Conservation (phyloP, 2,797 vertebrate genomes). For the Alfaro cultratus region DNA sequence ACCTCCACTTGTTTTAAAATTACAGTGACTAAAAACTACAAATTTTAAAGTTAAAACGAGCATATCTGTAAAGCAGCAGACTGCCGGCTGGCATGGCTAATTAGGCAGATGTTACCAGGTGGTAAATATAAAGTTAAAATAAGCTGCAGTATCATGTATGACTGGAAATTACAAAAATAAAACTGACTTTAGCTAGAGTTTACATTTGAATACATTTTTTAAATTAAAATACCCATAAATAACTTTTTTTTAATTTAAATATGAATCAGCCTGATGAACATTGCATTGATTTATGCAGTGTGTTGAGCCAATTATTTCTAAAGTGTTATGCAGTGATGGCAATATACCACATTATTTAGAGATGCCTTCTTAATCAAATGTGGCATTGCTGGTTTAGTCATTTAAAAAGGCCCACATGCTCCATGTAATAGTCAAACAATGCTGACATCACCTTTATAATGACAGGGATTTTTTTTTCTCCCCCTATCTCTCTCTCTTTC, state of each 20-base stretch:
- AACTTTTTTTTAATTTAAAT: background rate
- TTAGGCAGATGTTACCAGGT: background rate
- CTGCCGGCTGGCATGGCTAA: background rate
- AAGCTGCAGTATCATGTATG: background rate
- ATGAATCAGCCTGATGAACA: background rate
- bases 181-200: background rate
- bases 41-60: background rate
- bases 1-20: background rate
- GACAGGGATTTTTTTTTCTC: conserved; percentile 31
- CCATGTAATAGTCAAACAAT: conserved; percentile 42
- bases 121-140: background rate
- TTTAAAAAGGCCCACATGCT: conserved; percentile 17
- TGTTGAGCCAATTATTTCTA: background rate
- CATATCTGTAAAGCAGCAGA: background rate
- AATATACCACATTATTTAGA: background rate
- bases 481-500: background rate
- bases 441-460: conserved; percentile 32
- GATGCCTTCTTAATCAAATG: conserved; percentile 10
- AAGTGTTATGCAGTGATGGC: background rate
- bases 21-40: background rate
- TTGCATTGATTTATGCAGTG: background rate
- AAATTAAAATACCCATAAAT: background rate
- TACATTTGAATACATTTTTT: background rate
- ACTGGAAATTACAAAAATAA: background rate
- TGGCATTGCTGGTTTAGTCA: conserved; percentile 23